Conservation (phyloP, 2,888 invertebrate species). For the Calameuta idolon region DNA sequence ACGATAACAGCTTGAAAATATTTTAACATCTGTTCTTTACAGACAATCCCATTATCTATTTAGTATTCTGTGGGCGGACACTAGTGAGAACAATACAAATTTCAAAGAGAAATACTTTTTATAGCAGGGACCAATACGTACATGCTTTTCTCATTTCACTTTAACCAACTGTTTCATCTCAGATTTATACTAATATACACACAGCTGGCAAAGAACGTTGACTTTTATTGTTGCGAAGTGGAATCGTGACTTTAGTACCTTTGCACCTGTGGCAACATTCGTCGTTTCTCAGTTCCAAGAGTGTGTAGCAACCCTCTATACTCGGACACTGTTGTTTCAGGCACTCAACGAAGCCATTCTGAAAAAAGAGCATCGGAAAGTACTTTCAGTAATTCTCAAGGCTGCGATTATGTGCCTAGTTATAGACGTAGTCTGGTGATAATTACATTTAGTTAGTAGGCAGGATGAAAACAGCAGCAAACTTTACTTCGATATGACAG, state of each 20-base stretch:
- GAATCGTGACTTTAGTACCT: constrained; percentile 67
- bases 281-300: constrained; percentile 76
- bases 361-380: constrained; percentile 59
- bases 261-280: constrained; percentile 88
- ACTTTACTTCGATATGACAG: constrained; percentile 8
- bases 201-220: neutral
- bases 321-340: constrained; percentile 81
- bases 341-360: constrained; percentile 92
- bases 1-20: constrained; percentile 38
- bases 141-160: neutral
- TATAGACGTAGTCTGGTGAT: constrained; percentile 14
- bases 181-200: neutral
- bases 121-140: neutral
- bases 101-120: neutral
- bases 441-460: constrained; percentile 43
- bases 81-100: neutral
- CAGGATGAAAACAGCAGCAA: constrained; percentile 31
- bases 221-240: neutral
- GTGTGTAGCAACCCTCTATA: constrained; percentile 86
- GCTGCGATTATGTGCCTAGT: constrained; percentile 49
- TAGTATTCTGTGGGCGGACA: neutral
- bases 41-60: neutral
- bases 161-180: neutral
- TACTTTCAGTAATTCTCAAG: constrained; percentile 36
- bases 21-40: constrained; percentile 43